These are phyloP conservation scores for Listronotus bonariensis DNA, from an alignment of 1,140 invertebrate genomes.

Conservation along the genomic window DNA sequence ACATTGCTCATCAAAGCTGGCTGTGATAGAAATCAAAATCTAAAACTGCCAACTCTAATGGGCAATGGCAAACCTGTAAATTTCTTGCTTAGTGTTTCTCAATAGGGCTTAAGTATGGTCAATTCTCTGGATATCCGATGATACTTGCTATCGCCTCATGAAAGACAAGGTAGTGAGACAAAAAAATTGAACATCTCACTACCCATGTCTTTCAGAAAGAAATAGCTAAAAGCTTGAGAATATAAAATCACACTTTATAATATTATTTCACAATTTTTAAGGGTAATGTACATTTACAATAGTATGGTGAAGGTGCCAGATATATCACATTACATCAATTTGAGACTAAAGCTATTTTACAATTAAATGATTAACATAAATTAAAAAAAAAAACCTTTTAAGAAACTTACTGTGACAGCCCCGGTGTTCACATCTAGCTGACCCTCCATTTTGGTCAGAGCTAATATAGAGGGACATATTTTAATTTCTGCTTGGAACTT, in stretches of 20 bases:
- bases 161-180: slow-evolving; percentile 95
- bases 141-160: slow-evolving; percentile 57
- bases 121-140: background rate
- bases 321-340: background rate
- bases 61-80: slow-evolving; percentile 45
- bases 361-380: slow-evolving; percentile 7
- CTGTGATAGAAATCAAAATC: slow-evolving; percentile 71
- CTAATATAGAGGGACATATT: slow-evolving; percentile 53
- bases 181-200: slow-evolving; percentile 79
- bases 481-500: slow-evolving; percentile 49
- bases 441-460: slow-evolving; percentile 43
- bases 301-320: slow-evolving; percentile 13
- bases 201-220: slow-evolving; percentile 89
- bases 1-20: slow-evolving; percentile 82
- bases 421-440: slow-evolving; percentile 40
- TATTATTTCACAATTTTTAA: slow-evolving; percentile 2
- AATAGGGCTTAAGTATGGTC: too few species aligned
- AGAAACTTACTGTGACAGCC: slow-evolving; percentile 45
- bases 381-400: background rate
- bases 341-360: background rate
- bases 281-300: background rate
- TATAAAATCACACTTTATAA: background rate
- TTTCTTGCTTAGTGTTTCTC: background rate
- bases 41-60: slow-evolving; percentile 82
- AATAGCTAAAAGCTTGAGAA: slow-evolving; percentile 13